A percentile compares a stretch with the other conserved stretches of the same genome.
phyloP scores from a whole-genome alignment of 2,797 vertebrate species.

The Phoeniculus purpureus region DNA sequence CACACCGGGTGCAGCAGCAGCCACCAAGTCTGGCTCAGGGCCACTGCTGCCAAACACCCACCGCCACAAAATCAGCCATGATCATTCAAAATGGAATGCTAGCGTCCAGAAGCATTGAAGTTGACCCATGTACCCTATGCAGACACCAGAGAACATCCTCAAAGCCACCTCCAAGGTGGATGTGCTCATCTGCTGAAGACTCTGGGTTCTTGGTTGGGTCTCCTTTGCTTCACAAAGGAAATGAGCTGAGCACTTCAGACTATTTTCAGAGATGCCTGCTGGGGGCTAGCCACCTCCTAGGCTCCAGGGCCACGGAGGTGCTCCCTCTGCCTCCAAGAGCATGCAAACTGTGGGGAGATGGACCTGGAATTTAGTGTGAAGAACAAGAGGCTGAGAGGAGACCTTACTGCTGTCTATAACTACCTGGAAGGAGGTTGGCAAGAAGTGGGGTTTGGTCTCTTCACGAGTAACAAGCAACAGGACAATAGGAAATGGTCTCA shows the following conservation, averaged over 20 bases:
- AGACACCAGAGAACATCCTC: neutral
- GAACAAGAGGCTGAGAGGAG: no score
- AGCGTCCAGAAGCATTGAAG: neutral
- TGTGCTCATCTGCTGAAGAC: neutral
- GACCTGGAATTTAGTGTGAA: neutral
- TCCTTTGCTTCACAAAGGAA: neutral
- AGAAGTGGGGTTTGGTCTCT: no score
- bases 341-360: fast-evolving
- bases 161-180: neutral
- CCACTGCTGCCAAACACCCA: neutral
- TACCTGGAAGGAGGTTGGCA: no score
- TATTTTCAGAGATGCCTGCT: neutral
- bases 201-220: neutral
- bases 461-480: no score
- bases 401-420: no score
- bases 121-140: neutral
- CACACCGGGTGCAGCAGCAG: fast-evolving
- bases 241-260: neutral
- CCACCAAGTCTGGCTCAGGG: neutral
- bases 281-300: neutral
- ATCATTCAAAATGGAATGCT: neutral
- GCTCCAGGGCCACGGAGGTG: neutral
- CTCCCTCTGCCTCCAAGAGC: neutral
- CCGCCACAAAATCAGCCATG: neutral
- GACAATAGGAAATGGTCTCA: no score